Conservation (phyloP, 2,113 vertebrate genomes). For the Boleophthalmus pectinirostris region DNA sequence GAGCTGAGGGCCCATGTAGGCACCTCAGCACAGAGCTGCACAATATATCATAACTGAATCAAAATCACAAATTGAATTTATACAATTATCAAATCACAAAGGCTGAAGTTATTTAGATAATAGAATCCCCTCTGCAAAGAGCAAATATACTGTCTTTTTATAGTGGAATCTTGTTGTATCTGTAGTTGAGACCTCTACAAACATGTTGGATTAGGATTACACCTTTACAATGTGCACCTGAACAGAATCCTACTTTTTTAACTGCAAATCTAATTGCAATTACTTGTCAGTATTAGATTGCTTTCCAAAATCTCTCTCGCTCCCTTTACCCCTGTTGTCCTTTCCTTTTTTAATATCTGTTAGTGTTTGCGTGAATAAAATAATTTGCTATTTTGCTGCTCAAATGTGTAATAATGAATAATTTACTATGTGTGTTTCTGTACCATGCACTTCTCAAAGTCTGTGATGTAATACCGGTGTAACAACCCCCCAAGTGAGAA, state of each 20-base stretch:
- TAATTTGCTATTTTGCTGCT: conserved; percentile 4
- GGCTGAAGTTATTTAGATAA: too few species aligned
- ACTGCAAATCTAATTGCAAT: too few species aligned
- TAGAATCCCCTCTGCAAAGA: too few species aligned
- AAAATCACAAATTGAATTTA: too few species aligned
- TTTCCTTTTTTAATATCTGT: background rate
- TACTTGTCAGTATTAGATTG: background rate
- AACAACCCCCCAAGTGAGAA: conserved; percentile 12
- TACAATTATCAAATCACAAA: too few species aligned
- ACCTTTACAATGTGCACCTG: too few species aligned
- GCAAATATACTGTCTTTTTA: too few species aligned
- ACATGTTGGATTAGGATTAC: too few species aligned
- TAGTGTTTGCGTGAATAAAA: conserved; percentile 23
- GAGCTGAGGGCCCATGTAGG: background rate
- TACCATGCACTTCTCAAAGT: conserved; percentile 8
- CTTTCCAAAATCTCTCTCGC: background rate
- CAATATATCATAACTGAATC: too few species aligned
- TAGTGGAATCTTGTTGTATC: too few species aligned
- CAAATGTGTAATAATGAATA: conserved; percentile 24
- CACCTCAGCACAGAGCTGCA: background rate
- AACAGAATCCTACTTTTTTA: too few species aligned
- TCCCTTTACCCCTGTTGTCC: background rate
- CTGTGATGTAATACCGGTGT: conserved; percentile 46
- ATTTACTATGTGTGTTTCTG: conserved; percentile 8
- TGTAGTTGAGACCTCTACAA: too few species aligned